Conservation (phyloP, 1,140 invertebrate species). For the Apis laboriosa region DNA sequence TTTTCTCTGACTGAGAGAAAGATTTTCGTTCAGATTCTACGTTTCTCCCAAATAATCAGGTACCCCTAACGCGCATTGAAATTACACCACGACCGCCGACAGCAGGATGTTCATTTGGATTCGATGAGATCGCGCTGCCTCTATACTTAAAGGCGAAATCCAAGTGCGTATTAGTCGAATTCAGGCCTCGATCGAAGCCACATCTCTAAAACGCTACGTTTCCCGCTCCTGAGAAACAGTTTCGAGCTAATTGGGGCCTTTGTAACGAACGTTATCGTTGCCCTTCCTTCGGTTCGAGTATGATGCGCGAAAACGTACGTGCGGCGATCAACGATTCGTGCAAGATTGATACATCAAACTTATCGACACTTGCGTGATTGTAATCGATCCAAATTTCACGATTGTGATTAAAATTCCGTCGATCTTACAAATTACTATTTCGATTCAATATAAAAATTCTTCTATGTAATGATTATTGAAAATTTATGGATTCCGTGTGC, state of each 20-base stretch:
- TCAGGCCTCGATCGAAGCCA: constrained; percentile 1
- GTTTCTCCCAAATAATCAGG: constrained; percentile 12
- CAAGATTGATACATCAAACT: neutral
- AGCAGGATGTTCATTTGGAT: constrained; percentile 33
- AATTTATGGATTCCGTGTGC: too few species aligned
- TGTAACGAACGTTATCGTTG: neutral
- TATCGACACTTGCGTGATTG: neutral
- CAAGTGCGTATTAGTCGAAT: constrained; percentile 37
- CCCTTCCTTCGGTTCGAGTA: neutral
- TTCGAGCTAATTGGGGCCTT: constrained; percentile 25
- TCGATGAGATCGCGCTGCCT: constrained; percentile 21
- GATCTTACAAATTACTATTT: neutral
- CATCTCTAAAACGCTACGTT: constrained; percentile 25
- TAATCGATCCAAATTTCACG: neutral
- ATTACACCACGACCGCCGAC: constrained; percentile 7
- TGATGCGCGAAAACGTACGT: neutral
- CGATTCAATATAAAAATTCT: too few species aligned
- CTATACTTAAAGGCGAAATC: constrained; percentile 42
- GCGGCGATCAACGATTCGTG: neutral
- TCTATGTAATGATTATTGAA: too few species aligned
- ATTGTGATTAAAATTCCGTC: neutral
- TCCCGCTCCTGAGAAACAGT: constrained; percentile 20
- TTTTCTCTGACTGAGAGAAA: too few species aligned
- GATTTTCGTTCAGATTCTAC: neutral
- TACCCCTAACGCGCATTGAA: neutral